Base-by-base conservation (phyloP, 2,888 invertebrate genomes). In the Orgyia antiqua region DNA sequence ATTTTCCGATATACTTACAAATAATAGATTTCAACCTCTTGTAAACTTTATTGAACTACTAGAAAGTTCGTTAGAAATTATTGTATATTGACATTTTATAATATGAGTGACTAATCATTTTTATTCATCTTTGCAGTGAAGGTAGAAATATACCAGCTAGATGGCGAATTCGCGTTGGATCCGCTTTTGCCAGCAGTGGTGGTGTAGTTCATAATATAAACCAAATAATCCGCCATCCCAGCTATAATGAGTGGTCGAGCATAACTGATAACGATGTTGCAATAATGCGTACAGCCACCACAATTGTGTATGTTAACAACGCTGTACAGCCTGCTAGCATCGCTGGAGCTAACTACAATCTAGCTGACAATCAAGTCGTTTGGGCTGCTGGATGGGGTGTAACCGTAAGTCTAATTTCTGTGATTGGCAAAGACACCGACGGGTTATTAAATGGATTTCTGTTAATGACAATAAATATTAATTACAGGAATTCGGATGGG, bases 311-410 rank as follows among this genome's bases (percentile, higher is more conserved):
- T 9, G 3, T 20, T 6, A 20, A 20, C n/a, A 20, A 20, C n/a
- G 20, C 9, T n/a, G 20, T 20, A 3, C 20, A 20, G n/a, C 20
- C 20, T 10, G 10, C 24, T 10, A n/a, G 10, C 10, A 48, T 55
- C 13, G 37, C 56, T 9, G 58, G 67, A 0, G 2, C 57, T 11
- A 68, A 57, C 39, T 75, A 73, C 41, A 40, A 44, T 15, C 36
- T 71, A 0, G 42, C 12, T 7, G 71, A 72, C 29, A 63, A 71
- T 36, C 45, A 59, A 34, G 39, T 34, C 2, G 69, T 75, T 1
- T 68, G 61, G 64, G 69, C 71, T 13, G 49, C 68, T 11, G 76
- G 77, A 36, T 77, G 77, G 75, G 77, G 77, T 2, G 27, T 31
- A 5, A 38, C 39, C 4, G 65, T 67, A 42, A 57, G 59, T 55